Conservation (phyloP, 2,797 vertebrate species). For the Parambassis ranga region DNA sequence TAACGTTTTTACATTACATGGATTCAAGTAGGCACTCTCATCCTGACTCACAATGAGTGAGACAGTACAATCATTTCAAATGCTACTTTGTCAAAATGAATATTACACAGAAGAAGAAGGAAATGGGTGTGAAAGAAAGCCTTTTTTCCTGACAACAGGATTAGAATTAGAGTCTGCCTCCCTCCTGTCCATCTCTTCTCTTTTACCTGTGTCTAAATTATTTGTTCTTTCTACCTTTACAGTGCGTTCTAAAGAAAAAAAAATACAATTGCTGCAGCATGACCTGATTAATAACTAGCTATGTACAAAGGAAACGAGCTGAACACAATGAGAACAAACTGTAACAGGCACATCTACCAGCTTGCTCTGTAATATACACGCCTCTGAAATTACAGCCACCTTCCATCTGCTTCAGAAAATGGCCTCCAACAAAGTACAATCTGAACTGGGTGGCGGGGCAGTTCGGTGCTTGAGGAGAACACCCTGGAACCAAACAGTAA, state of each 20-base stretch:
- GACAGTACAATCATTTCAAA: conserved; percentile 16
- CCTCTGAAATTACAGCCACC: conserved; percentile 51
- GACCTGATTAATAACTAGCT: conserved; percentile 19
- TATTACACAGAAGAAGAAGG: conserved; percentile 5
- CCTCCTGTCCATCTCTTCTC: conserved; percentile 5
- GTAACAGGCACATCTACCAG: conserved; percentile 32
- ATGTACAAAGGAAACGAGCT: conserved; percentile 38
- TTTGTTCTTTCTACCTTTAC: conserved; percentile 24
- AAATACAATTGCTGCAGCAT: conserved; percentile 23
- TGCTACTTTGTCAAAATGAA: conserved; percentile 23
- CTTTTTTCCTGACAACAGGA: background rate
- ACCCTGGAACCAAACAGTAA: conserved; percentile 72
- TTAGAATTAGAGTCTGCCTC: conserved; percentile 18
- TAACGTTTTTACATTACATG: conserved; percentile 13
- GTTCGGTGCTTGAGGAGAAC: conserved; percentile 66
- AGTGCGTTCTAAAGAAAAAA: conserved; percentile 7
- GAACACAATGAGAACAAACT: conserved; percentile 35
- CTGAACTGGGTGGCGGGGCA: conserved; percentile 56
- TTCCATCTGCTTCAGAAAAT: conserved; percentile 71
- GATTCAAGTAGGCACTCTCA: background rate
- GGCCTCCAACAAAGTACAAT: conserved; percentile 63
- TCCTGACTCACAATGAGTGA: conserved; percentile 17
- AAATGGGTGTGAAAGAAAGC: background rate
- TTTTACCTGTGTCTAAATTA: conserved; percentile 21
- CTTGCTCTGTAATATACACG: conserved; percentile 23